Conservation (phyloP, 2,113 vertebrate genomes). For the Picathartes gymnocephalus region DNA sequence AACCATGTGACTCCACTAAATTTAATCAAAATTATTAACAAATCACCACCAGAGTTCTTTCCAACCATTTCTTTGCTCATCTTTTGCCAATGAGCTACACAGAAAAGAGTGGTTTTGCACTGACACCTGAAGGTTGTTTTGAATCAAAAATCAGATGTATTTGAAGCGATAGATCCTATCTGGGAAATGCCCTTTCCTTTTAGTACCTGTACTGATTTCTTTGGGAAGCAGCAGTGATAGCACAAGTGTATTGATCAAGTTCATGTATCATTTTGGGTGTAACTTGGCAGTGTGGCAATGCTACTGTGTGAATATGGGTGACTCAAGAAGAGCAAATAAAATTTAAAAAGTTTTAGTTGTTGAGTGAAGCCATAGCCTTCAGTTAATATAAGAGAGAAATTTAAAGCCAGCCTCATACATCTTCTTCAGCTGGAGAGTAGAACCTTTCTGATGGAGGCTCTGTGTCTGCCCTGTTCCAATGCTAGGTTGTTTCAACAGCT, state of each 20-base stretch:
- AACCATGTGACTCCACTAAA: constrained; percentile 38
- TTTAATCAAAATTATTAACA: constrained; percentile 53
- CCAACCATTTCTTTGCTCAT: constrained; percentile 17
- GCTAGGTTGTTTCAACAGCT: background rate
- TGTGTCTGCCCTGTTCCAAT: background rate
- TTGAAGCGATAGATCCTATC: background rate
- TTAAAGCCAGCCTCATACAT: background rate
- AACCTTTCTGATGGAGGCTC: background rate
- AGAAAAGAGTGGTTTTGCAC: constrained; percentile 14
- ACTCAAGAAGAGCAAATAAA: background rate
- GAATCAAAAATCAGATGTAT: background rate
- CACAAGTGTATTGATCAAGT: background rate
- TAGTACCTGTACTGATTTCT: background rate
- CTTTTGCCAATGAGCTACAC: background rate
- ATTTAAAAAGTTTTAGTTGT: background rate
- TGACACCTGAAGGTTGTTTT: constrained; percentile 48
- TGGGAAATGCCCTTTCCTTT: background rate
- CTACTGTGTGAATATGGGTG: background rate
- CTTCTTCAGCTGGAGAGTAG: background rate
- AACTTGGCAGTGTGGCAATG: background rate
- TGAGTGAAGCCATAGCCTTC: background rate
- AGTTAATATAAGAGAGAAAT: background rate
- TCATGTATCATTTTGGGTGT: background rate
- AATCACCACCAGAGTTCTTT: constrained; percentile 42
- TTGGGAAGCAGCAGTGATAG: background rate